Conservation (phyloP, 2,888 invertebrate species). For the Phasia obesa region DNA sequence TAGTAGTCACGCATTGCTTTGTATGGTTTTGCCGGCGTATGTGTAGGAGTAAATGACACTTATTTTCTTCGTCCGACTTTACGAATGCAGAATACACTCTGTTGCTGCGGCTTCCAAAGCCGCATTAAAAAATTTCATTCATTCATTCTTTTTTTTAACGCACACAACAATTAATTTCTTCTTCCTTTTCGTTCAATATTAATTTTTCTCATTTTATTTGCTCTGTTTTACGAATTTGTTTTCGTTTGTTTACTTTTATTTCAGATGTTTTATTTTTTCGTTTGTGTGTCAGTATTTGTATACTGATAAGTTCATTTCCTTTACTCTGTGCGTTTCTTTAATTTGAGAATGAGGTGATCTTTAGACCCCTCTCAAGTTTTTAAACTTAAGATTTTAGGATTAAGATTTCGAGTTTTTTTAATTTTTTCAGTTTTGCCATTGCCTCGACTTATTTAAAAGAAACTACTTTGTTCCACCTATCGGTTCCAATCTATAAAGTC, state of each 20-base stretch:
- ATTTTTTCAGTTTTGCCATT: too few relatives aligned
- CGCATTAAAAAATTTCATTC: constrained; percentile 69
- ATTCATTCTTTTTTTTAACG: constrained; percentile 67
- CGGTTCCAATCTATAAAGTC: too few relatives aligned
- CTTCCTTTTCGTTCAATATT: constrained; percentile 21
- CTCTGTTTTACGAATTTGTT: constrained; percentile 44
- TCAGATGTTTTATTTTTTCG: constrained; percentile 25
- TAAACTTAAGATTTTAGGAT: too few relatives aligned
- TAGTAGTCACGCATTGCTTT: neutral
- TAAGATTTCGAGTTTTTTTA: too few relatives aligned
- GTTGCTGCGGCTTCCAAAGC: constrained; percentile 51
- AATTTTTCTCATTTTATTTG: constrained; percentile 45
- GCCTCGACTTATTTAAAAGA: too few relatives aligned
- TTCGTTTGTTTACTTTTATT: constrained; percentile 37
- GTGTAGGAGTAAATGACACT: constrained; percentile 64
- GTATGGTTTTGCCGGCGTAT: constrained; percentile 20
- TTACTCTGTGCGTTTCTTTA: constrained; percentile 21
- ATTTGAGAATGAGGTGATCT: constrained; percentile 3
- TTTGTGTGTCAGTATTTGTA: constrained; percentile 49
- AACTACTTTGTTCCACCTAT: too few relatives aligned
- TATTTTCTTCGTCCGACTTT: constrained; percentile 40
- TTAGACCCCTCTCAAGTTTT: constrained; percentile 10
- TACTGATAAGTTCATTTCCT: constrained; percentile 61
- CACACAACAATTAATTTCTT: neutral
- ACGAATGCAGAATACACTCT: constrained; percentile 36